Evolutionary conservation across 2,113 vertebrate species (phyloP), one percentile per base, ranked within the genome.

Genomic region (Siniperca knerii): DNA sequence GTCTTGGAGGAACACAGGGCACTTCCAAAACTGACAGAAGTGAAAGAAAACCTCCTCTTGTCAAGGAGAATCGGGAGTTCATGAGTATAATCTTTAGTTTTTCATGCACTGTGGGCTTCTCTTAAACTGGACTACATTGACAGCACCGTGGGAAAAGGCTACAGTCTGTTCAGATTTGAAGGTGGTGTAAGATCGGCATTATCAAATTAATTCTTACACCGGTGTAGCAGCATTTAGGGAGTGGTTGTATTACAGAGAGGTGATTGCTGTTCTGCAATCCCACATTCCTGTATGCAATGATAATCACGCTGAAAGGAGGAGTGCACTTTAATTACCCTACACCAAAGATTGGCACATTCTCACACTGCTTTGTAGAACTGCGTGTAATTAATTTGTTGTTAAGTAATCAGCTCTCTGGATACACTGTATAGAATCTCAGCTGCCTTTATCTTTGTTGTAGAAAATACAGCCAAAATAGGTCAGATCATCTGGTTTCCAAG

Each of bases 231-330:
- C 66, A 65, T 35, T 82, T 23, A 74, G 87, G 86, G 72, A 87
- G 84, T 81, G 87, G 91, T 82, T 75, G 86, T 83, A 75, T 89
- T 77, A 65, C 54, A 85, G 55, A 84, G 40, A 84, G 73, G 84
- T 79, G 80, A 80, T 2, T 67, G 69, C 77, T 75, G 75, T 16
- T 20, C 79, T 76, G 66, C 0, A 44, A 91, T 82, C 75, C 70
- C 64, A 83, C 86, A 92, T 89, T 92, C 89, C 86, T 92, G 61
- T 66, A 65, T 52, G 84, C 72, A 78, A 64, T 80, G 83, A 89
- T 82, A 92, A 87, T 87, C 74, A 67, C 29, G 55, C 70, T 60
- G 76, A 77, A 75, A 83, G 74, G 76, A 81, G 75, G 57, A 75
- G 62, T 29, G 70, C 68, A 55, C 78, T 76, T 70, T 75, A 74